phyloP scores from a whole-genome alignment of 2,888 invertebrate genomes.

The Formica aserva region DNA sequence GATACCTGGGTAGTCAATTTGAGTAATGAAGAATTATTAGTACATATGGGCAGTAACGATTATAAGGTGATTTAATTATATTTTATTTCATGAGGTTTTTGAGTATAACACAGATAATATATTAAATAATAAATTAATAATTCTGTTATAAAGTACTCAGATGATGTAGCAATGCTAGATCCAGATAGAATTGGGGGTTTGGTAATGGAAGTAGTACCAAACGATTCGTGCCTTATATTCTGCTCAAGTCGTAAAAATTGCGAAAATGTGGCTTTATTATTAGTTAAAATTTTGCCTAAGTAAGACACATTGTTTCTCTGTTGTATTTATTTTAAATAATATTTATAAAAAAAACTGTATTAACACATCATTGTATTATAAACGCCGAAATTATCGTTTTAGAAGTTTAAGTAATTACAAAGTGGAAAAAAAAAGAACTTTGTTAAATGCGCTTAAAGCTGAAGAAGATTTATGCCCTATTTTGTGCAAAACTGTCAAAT shows the following conservation, averaged over 20 bases:
- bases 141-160: constrained; percentile 87
- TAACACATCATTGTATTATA: neutral
- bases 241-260: constrained; percentile 97
- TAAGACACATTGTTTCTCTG: constrained; percentile 70
- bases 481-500: constrained; percentile 90
- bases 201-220: constrained; percentile 93
- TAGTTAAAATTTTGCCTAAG: constrained; percentile 89
- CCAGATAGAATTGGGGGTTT: constrained; percentile 93
- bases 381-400: constrained; percentile 39
- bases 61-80: constrained; percentile 85
- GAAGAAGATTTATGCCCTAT: constrained; percentile 91
- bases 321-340: constrained; percentile 6
- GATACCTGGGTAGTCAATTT: constrained; percentile 88
- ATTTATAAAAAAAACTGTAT: constrained; percentile 29
- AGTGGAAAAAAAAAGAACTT: constrained; percentile 87
- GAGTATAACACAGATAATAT: neutral
- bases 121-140: constrained; percentile 62
- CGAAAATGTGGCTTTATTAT: constrained; percentile 94
- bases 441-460: constrained; percentile 88
- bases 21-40: constrained; percentile 87
- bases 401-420: constrained; percentile 88
- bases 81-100: constrained; percentile 33
- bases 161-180: constrained; percentile 88
- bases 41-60: constrained; percentile 86
- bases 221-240: constrained; percentile 94